Base-by-base conservation (phyloP, 2,888 invertebrate genomes). In the Euplagia quadripunctaria region DNA sequence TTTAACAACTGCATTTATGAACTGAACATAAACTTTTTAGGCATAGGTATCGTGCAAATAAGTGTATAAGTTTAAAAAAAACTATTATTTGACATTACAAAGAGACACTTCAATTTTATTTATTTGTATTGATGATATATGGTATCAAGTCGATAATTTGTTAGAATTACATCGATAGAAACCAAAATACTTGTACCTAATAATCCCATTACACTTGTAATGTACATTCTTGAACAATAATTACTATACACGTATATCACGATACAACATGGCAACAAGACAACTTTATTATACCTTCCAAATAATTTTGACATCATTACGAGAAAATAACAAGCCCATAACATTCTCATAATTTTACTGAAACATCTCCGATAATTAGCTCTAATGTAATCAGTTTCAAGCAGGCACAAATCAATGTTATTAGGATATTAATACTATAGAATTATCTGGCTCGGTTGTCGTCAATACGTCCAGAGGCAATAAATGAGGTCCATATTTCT, bases 401-500 rank as follows among this genome's bases (percentile, higher is more conserved):
- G 72, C 71, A 74, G 66, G 75, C 77, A 77, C 77, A 77, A 74
- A 77, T 74, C 73, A 80, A 79, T 79, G 78, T 80, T 82, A 82
- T 78, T 76, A 82, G 70, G 77, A 82, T 84, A 84, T 85, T 86
- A 85, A 85, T 84, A 77, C 71, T 74, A 76, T 70, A 72, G 75
- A 79, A 86, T 83, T 85, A 84, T 81, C 79, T 77, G 77, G 73
- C 78, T 69, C 79, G 77, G 74, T 84, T 86, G 86, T 87, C 86
- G 87, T 86, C 88, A 86, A 89, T 89, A 88, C 78, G 89, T 88
- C 86, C 82, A 82, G 74, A 78, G 77, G 84, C 91, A 90, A 93
- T 92, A 90, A 93, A 94, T 92, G 90, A 88, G 75, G 74, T 83
- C 90, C 84, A 94, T 94, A 94, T 94, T 92, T 93, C 89, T 88